A percentile compares a stretch with the other conserved stretches of the same genome.
These are phyloP conservation scores for Epinotia brunnichana DNA, from an alignment of 2,888 invertebrate genomes.

Conservation along the genomic window DNA sequence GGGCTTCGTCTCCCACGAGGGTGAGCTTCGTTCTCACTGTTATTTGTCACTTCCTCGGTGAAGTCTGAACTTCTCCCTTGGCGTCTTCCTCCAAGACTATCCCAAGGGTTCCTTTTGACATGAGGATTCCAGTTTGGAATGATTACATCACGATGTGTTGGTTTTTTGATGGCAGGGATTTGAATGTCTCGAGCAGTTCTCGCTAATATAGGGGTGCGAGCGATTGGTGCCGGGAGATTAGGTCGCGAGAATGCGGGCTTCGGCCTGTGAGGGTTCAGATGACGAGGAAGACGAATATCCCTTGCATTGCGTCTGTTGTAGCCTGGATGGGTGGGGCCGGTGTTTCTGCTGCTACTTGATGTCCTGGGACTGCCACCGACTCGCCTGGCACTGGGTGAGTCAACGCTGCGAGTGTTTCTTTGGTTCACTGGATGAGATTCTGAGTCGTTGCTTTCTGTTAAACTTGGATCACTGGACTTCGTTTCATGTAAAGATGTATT, in stretches of 20 bases:
- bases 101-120: constrained; percentile 56
- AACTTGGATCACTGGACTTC: constrained; percentile 47
- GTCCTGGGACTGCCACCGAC: constrained; percentile 1
- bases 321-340: constrained; percentile 31
- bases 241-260: constrained; percentile 42
- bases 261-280: constrained; percentile 33
- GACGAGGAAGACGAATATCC: constrained; percentile 41
- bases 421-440: constrained; percentile 60
- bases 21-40: neutral
- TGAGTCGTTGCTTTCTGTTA: constrained; percentile 52
- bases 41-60: constrained; percentile 11
- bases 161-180: constrained; percentile 51
- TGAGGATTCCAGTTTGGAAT: constrained; percentile 63
- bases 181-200: constrained; percentile 48
- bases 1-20: constrained; percentile 20
- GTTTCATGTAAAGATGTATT: constrained; percentile 16
- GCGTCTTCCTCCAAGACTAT: constrained; percentile 49
- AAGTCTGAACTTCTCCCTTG: constrained; percentile 45
- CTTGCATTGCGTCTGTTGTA: constrained; percentile 39
- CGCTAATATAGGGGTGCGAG: constrained; percentile 45
- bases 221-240: constrained; percentile 36
- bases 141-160: constrained; percentile 54
- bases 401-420: constrained; percentile 44
- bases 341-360: constrained; percentile 11
- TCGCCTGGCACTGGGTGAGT: neutral